Evolutionary conservation across 2,888 invertebrate genomes (phyloP), one percentile per base, ranked within the genome.

Genomic region (Sthenelais limicola): DNA sequence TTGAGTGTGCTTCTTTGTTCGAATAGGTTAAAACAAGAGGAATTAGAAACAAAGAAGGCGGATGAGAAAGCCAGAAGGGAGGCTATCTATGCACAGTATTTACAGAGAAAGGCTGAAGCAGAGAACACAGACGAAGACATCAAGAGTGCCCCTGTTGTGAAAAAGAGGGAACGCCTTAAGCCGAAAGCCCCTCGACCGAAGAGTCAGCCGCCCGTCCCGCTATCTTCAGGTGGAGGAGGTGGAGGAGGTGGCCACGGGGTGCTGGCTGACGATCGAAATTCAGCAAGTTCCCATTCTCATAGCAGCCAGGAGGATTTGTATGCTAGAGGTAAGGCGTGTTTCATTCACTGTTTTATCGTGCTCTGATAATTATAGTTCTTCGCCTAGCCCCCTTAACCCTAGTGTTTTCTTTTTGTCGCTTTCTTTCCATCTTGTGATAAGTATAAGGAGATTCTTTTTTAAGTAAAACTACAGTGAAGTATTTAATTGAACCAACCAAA

Each of bases 41-140:
- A 84, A 80, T 87, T 82, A 90, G 94, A 85, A 92, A 93, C 87
- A 79, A 91, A 89, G 88, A 91, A 89, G 87, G 92, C 94, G 82
- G 96, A 97, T 83, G 97, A 97, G 87, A 93, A 93, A 82, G 91
- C 93, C n/a, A 90, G 96, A 74, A 89, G 97, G 71, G 94, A 95
- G 79, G 92, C 91, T 78, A 98, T 98, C 85, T 91, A 97, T 81
- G 95, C 96, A 85, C 94, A 96, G 88, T 95, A 97, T 89, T 94
- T 96, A 89, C 90, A 96, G 80, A 95, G 97, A 87, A 97, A 97
- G 89, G 94, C 94, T 71, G 92, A 94, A 76, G 67, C 62, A 24
- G 96, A 96, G 87, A 95, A 96, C 89, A 95, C 95, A n/a, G 88
- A 89, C 33, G 86, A 88, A 18, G 75, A 72, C n/a, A 33, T 43